Conservation (phyloP, 2,797 vertebrate genomes). For the Erpetoichthys calabaricus region DNA sequence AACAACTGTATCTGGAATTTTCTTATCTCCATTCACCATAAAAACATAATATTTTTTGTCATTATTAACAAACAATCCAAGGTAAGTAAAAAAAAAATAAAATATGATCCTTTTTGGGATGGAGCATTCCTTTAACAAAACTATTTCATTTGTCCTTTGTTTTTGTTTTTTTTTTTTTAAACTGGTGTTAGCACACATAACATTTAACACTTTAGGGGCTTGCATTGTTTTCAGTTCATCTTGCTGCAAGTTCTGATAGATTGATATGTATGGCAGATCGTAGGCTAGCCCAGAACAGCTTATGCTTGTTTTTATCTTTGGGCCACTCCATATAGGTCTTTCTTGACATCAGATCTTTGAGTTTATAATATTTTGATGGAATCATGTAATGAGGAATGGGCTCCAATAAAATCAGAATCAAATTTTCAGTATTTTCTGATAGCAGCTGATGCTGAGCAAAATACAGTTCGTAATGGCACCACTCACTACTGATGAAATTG, state of each 20-base stretch:
- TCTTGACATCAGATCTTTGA: conserved; percentile 63
- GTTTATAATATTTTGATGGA: conserved; percentile 67
- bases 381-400: conserved; percentile 60
- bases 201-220: too few relatives aligned
- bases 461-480: conserved; percentile 88
- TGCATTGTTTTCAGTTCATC: neutral
- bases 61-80: too few relatives aligned
- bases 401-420: conserved; percentile 74
- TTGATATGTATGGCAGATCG: conserved; percentile 53
- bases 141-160: too few relatives aligned
- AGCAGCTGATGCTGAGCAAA: conserved; percentile 75
- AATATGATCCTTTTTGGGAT: too few relatives aligned
- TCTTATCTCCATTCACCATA: too few relatives aligned
- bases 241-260: conserved; percentile 17
- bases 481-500: conserved; percentile 79
- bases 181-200: too few relatives aligned
- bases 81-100: too few relatives aligned
- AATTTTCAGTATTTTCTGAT: conserved; percentile 43
- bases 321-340: conserved; percentile 79
- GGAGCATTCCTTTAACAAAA: too few relatives aligned
- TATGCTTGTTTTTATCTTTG: conserved; percentile 56
- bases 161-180: conserved; percentile 2
- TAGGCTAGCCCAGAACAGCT: conserved; percentile 72
- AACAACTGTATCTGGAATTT: too few relatives aligned
- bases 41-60: too few relatives aligned